A percentile compares a stretch with the other conserved stretches of the same genome.
Conservation (phyloP, 2,888 invertebrate genomes). For the Homarus gammarus region DNA sequence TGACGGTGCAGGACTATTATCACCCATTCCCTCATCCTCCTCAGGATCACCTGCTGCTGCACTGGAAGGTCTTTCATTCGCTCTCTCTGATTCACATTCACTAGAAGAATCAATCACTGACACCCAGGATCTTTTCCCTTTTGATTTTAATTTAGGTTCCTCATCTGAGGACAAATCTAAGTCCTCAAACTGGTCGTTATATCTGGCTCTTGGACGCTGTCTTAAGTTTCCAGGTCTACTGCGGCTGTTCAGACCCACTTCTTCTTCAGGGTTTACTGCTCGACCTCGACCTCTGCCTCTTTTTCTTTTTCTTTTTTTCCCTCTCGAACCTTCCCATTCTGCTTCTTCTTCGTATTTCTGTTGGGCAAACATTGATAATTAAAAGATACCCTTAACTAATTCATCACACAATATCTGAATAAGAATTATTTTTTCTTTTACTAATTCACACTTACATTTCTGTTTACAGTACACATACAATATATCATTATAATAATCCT, state of each 20-base stretch:
- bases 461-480: too few relatives aligned
- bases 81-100: constrained; percentile 46
- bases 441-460: too few relatives aligned
- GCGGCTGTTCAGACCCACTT: constrained; percentile 36
- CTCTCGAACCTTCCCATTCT: constrained; percentile 65
- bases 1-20: constrained; percentile 35
- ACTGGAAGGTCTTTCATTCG: not conserved
- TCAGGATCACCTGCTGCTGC: not conserved
- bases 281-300: constrained; percentile 49
- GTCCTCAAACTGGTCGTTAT: constrained; percentile 57
- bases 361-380: too few relatives aligned
- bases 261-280: constrained; percentile 56
- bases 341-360: constrained; percentile 70
- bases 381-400: too few relatives aligned
- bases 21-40: constrained; percentile 31
- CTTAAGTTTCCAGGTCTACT: constrained; percentile 61
- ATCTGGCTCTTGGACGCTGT: constrained; percentile 62
- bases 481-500: too few relatives aligned
- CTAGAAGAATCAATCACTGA: constrained; percentile 30
- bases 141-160: constrained; percentile 36
- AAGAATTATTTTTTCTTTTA: too few relatives aligned
- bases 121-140: constrained; percentile 39
- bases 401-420: too few relatives aligned
- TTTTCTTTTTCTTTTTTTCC: constrained; percentile 59
- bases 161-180: constrained; percentile 63